Evolutionary conservation across 2,797 vertebrate species (phyloP).

Genomic region (Psittacula derbiana): DNA sequence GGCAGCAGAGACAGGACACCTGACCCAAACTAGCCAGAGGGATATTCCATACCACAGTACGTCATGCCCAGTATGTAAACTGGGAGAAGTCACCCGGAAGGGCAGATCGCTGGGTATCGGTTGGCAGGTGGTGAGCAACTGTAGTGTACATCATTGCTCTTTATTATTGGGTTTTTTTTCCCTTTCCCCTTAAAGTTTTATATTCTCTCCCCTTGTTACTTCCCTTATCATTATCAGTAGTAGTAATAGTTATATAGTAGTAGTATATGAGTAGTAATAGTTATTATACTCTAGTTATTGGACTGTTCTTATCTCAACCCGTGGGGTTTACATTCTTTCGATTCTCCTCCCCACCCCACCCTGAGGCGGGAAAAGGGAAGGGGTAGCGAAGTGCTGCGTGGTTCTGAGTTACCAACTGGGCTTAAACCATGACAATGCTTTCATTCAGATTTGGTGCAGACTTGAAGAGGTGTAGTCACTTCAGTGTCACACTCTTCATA

Average conservation of each 20-base stretch:
- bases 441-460: not conserved
- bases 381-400: not conserved
- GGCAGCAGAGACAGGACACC: not conserved
- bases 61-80: not conserved
- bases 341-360: not conserved
- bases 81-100: not conserved
- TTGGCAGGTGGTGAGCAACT: not conserved
- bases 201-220: not conserved
- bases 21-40: not conserved
- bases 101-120: not conserved
- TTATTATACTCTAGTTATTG: not conserved
- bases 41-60: not conserved
- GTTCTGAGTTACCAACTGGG: not conserved
- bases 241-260: not conserved
- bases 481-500: not conserved
- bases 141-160: not conserved
- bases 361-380: not conserved
- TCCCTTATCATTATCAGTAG: not conserved
- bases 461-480: not conserved
- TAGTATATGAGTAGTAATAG: not conserved
- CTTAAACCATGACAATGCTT: not conserved
- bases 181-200: not conserved
- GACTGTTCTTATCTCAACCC: not conserved
- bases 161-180: not conserved
- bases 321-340: not conserved